Base-by-base conservation (phyloP, 2,113 vertebrate genomes). In the Stercorarius parasiticus region DNA sequence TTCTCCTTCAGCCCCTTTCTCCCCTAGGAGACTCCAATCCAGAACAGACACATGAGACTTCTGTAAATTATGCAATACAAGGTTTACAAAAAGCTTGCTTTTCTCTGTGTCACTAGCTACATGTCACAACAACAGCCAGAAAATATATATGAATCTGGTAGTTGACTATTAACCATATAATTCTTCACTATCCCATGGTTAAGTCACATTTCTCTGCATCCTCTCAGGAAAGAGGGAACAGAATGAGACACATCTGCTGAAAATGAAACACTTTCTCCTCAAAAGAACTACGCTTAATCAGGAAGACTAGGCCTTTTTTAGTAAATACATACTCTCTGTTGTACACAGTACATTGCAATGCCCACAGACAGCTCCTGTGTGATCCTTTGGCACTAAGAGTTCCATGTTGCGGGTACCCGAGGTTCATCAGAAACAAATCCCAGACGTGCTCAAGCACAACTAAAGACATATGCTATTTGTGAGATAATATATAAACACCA, bases 241-340 rank as follows among this genome's bases (percentile, higher is more conserved):
- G 86, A 96, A 97, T 25, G 30, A 92, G 86, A 95, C 10, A 34
- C 49, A 77, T 87, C 89, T 90, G 42, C 88, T 78, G 88, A 91
- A 97, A 97, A 98, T 84, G 13, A 94, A 92, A 88, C 40, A 11
- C 26, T 82, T 97, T 87, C 38, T 90, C 29, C 67, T 90, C 74
- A 82, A 82, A 95, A 95, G 45, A 96, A 76, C 66, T 62, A 73
- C 74, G 70, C 32, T 65, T 86, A 42, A 29, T 87, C 23, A 95
- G 62, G 36, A 86, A 87, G 86, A 80, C 1, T 19, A 53, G 58
- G 5, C 10, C 36, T n/a, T 78, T 78, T 70, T 50, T 21, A 93
- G 62, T 62, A 90, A 93, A 59, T 13, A 64, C 32, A 38, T 29
- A 92, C 52, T 16, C 52, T 15, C 86, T 88, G 6, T 26, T 89